These are phyloP conservation scores for Neoseiulus cucumeris DNA, from an alignment of 1,140 invertebrate genomes.

Conservation along the genomic window DNA sequence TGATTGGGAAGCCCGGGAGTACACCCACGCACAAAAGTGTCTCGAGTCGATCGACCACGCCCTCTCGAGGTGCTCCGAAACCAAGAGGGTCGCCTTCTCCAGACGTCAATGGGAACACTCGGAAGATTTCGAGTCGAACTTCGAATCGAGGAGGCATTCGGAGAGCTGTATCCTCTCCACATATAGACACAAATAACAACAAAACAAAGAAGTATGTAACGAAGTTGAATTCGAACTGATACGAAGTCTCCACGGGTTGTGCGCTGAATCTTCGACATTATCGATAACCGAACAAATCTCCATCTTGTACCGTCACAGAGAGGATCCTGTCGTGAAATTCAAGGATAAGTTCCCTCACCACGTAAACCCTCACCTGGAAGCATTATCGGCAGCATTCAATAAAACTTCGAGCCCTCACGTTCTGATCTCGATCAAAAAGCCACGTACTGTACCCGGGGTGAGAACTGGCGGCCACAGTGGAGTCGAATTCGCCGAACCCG, in stretches of 20 bases:
- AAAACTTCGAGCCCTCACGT: background rate
- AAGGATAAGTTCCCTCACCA: conserved; percentile 6
- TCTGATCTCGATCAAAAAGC: background rate
- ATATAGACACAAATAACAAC: conserved; percentile 2
- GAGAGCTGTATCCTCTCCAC: background rate
- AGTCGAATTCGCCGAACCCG: background rate
- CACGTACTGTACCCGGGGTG: background rate
- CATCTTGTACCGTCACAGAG: background rate
- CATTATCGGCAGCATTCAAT: background rate
- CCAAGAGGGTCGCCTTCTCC: background rate
- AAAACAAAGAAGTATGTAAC: background rate
- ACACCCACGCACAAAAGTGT: background rate
- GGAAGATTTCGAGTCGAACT: background rate
- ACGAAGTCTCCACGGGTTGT: too few relatives aligned
- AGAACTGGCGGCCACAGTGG: background rate
- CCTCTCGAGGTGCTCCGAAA: background rate
- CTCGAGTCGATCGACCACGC: background rate
- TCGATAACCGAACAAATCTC: too few relatives aligned
- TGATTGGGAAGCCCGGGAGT: background rate
- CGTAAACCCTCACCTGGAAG: background rate
- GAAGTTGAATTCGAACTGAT: too few relatives aligned
- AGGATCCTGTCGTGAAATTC: background rate
- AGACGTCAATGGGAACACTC: background rate
- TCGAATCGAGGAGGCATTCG: background rate
- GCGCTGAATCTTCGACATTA: too few relatives aligned